phyloP scores from a whole-genome alignment of 2,113 vertebrate species.

The Riparia riparia region DNA sequence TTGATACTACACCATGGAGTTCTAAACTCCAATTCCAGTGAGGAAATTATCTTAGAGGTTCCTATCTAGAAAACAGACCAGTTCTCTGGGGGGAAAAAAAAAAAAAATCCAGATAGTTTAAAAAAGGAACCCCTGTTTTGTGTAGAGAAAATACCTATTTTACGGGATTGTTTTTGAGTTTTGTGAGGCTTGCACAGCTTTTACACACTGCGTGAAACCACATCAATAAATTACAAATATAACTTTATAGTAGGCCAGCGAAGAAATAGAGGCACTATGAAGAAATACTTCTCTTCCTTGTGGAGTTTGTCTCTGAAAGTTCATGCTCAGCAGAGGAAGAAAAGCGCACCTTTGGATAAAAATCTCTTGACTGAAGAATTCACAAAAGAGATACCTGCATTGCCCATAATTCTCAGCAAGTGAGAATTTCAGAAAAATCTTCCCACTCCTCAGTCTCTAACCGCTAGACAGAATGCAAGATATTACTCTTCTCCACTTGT shows the following conservation, averaged over 20 bases:
- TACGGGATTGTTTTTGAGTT: background rate
- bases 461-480: background rate
- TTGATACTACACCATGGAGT: background rate
- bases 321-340: background rate
- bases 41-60: fast-evolving
- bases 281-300: background rate
- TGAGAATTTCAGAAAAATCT: background rate
- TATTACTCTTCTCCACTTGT: background rate
- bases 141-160: background rate
- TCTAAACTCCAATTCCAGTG: background rate
- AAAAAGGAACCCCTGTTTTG: background rate
- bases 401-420: background rate
- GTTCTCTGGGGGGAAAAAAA: background rate
- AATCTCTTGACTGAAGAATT: background rate
- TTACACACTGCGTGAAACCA: background rate
- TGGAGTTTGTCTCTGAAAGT: background rate
- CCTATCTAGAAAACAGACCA: background rate
- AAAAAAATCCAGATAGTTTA: background rate
- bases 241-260: background rate
- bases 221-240: background rate
- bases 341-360: background rate
- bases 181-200: background rate
- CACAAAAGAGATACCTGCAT: background rate
- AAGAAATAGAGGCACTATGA: background rate
- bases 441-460: background rate